A percentile compares a stretch with the other conserved stretches of the same genome.
Evolutionary conservation across 53 echinoderm and acorn worm genomes (phyloP).

Genomic region (Henricia sp.): DNA sequence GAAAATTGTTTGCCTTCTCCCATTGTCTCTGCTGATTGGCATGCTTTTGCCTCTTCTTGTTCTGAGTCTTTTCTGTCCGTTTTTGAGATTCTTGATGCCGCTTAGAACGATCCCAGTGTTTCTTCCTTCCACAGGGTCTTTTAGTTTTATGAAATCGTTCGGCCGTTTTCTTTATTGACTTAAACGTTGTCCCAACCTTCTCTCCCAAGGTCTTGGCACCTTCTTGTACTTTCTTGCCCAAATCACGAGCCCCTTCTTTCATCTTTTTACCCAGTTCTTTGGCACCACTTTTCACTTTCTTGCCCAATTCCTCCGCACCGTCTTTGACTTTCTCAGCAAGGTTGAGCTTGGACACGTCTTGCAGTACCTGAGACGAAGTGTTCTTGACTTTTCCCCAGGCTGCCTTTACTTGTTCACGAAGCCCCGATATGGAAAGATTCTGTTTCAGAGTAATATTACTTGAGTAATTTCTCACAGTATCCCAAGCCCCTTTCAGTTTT

Average conservation of each 20-base stretch:
- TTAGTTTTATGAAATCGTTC: conserved; percentile 15
- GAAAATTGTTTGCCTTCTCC: neutral
- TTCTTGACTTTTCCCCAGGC: conserved; percentile 67
- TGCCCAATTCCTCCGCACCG: conserved; percentile 54
- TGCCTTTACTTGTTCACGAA: conserved; percentile 54
- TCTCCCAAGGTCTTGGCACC: too few species aligned
- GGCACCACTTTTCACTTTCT: too few species aligned
- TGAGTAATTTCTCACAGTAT: conserved; percentile 30
- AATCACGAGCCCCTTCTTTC: too few species aligned
- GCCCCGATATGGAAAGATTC: conserved; percentile 47
- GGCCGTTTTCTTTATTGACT: conserved; percentile 16
- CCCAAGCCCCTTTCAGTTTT: conserved; percentile 34
- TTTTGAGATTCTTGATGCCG: neutral
- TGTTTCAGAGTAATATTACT: conserved; percentile 22
- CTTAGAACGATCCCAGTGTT: neutral
- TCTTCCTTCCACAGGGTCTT: neutral
- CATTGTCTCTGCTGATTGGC: neutral
- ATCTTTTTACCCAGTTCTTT: too few species aligned
- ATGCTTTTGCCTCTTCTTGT: conserved; percentile 1
- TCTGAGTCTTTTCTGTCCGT: neutral
- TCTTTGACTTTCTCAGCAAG: conserved; percentile 57
- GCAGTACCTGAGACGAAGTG: conserved; percentile 46
- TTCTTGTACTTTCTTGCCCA: too few species aligned
- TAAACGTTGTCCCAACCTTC: conserved; percentile 32
- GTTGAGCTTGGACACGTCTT: conserved; percentile 61